Conservation (phyloP, 2,888 invertebrate genomes). For the Rapana venosa region DNA sequence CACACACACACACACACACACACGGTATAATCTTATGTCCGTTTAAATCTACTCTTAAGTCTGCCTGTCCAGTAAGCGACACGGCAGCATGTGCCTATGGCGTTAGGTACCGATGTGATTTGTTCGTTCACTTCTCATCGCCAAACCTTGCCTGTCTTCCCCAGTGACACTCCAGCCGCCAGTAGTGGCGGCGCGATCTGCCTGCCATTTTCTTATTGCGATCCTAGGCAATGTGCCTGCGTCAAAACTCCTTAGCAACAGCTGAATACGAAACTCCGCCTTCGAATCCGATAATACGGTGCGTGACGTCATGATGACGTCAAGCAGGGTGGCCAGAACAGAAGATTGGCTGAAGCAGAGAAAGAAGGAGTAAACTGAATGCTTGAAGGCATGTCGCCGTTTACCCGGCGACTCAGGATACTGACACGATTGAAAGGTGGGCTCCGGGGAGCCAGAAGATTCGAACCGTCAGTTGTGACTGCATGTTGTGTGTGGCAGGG, state of each 20-base stretch:
- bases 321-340: conserved; percentile 49
- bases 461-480: conserved; percentile 41
- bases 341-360: conserved; percentile 53
- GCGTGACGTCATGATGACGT: conserved; percentile 58
- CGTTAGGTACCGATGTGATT: not conserved
- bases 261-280: conserved; percentile 69
- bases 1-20: not conserved
- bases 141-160: conserved; percentile 25
- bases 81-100: not conserved
- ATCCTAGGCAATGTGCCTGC: conserved; percentile 37
- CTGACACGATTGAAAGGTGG: conserved; percentile 53
- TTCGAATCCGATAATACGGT: conserved; percentile 58
- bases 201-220: conserved; percentile 35
- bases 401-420: conserved; percentile 49
- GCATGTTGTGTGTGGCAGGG: conserved; percentile 44
- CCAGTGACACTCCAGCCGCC: conserved; percentile 1
- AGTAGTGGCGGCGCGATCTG: conserved; percentile 11
- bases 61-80: not conserved
- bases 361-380: conserved; percentile 49
- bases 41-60: not conserved
- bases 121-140: not conserved
- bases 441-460: conserved; percentile 43
- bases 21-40: not conserved
- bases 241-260: conserved; percentile 66
- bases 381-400: conserved; percentile 51